Evolutionary conservation across 2,113 vertebrate species (phyloP), one percentile per base, ranked within the genome.

Genomic region (Corynorhinus townsendii): DNA sequence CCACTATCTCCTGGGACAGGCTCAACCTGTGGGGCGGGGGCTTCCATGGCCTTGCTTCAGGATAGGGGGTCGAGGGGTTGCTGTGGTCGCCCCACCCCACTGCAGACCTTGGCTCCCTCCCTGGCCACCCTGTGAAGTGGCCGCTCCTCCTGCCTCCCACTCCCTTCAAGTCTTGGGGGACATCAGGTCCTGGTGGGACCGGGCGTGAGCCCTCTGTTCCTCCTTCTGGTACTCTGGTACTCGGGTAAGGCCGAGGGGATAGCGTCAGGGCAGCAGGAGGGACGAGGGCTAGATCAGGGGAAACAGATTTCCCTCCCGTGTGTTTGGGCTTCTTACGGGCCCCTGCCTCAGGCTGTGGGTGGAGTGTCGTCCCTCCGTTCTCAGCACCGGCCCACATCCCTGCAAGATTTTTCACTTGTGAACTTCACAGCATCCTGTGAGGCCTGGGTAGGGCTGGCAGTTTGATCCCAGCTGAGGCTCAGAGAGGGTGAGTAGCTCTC

Each of bases 61-160:
- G 16, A 5, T 1, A 0, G 16, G 59, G 64, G 22, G 33, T 30
- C 0, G 2, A 45, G 40, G 20, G 45, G 73, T 11, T 0, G 0
- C 86, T 68, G 30, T 76, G 71, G 45, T 69, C 73, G 52, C 28
- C 35, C 11, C 1, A 5, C 26, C 10, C 54, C 49, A 8, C 52
- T 5, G 6, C 24, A 80, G 72, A 56, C 43, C 20, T 4, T 45
- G 73, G 40, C 66, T 45, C 15, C 56, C 40, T 20, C 52, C 66
- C 49, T 30, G 35, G 43, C 20, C 4, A 17, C 33, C 56, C 56
- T 28, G 26, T 43, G 24, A 66, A 66, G 49, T 22, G 45, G 45
- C 52, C 35, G n/a, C 30, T 38, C 8, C 22, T 47, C 3, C 54
- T 66, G 68, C 43, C 56, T 26, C 40, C 28, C 16, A 1, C 0